A percentile compares a stretch with the other conserved stretches of the same genome.
Evolutionary conservation across 2,888 invertebrate species (phyloP).

Genomic region (Odontomyia ornata): DNA sequence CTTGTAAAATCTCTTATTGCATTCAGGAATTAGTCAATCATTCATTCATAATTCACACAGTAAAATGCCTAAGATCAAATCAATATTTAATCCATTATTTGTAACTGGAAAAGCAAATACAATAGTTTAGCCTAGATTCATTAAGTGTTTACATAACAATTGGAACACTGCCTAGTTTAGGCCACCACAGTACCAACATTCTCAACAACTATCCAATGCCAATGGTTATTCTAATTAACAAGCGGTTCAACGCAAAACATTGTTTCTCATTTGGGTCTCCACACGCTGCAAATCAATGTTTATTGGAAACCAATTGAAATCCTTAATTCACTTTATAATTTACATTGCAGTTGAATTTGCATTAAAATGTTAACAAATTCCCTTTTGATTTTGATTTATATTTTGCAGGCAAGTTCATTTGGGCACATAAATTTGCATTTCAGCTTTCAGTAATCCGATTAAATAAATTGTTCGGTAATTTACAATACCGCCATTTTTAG

Average conservation of each 20-base stretch:
- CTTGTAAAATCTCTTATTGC: no score
- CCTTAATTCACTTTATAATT: conserved; percentile 32
- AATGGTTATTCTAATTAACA: neutral
- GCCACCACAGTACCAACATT: no score
- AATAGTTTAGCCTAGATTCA: neutral
- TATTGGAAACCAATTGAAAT: conserved; percentile 29
- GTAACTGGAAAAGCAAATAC: no score
- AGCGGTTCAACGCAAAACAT: neutral
- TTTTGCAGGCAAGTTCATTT: conserved; percentile 18
- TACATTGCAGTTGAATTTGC: conserved; percentile 28
- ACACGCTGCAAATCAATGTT: conserved; percentile 24
- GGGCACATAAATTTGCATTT: conserved; percentile 31
- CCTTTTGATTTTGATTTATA: conserved; percentile 41
- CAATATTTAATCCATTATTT: no score
- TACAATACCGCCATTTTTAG: conserved; percentile 41
- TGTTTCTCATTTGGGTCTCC: neutral
- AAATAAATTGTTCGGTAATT: conserved; percentile 43
- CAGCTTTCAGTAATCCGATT: conserved; percentile 33
- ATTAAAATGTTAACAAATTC: conserved; percentile 35
- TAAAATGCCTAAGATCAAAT: no score
- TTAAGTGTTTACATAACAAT: no score
- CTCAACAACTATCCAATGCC: no score
- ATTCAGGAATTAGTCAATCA: no score
- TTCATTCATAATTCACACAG: no score
- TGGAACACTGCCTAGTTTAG: no score